phyloP scores from a whole-genome alignment of 2,888 invertebrate genomes.

The Endomychus coccineus region DNA sequence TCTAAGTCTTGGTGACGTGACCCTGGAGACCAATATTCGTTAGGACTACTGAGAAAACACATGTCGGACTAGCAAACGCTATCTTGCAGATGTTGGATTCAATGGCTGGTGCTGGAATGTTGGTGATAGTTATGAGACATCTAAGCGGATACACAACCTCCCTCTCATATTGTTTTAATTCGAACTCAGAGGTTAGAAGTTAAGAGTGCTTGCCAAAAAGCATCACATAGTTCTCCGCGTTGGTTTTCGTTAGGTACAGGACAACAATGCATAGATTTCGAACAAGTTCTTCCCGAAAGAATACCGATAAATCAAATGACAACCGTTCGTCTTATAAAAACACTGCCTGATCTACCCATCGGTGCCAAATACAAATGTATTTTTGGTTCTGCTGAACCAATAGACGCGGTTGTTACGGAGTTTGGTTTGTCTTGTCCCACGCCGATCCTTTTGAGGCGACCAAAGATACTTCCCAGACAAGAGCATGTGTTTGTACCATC shows the following conservation, averaged over 20 bases:
- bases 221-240: slow-evolving; percentile 80
- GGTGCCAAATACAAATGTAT: slow-evolving; percentile 90
- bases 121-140: no score
- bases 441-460: slow-evolving; percentile 67
- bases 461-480: slow-evolving; percentile 64
- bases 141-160: no score
- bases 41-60: no score
- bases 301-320: slow-evolving; percentile 82
- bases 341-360: slow-evolving; percentile 78
- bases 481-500: slow-evolving; percentile 84
- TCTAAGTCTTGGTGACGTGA: no score
- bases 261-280: slow-evolving; percentile 92
- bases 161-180: no score
- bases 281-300: slow-evolving; percentile 82
- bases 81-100: no score
- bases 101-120: no score
- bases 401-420: slow-evolving; percentile 79
- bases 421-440: slow-evolving; percentile 81
- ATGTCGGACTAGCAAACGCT: no score
- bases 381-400: slow-evolving; percentile 80
- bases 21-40: no score
- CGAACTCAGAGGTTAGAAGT: no score
- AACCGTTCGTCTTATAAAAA: slow-evolving; percentile 78
- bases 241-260: slow-evolving; percentile 89
- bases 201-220: slow-evolving; percentile 83